Evolutionary conservation across 2,113 vertebrate genomes (phyloP), one percentile per base, ranked within the genome.

Genomic region (Bothrops jararaca): DNA sequence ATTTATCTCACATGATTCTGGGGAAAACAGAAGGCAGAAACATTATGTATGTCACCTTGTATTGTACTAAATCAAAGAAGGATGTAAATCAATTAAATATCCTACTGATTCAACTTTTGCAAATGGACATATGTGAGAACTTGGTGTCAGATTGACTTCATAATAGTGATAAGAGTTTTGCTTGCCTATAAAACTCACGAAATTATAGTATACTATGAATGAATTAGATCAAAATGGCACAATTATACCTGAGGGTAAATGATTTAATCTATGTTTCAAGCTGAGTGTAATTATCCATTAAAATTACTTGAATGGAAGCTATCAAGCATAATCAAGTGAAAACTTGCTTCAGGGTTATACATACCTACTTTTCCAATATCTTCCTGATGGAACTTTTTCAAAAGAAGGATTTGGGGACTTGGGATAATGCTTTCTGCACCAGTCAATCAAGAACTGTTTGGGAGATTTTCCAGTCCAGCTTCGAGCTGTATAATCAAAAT

Each of bases 401-500:
- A 99, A 99, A 92, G 98, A 94, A 29, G 99, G 99, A 3, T 98
- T 96, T 50, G 98, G 98, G 95, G 98, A 99, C 96, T 98, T 99
- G 0, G 99, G 98, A 92, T 99, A 98, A 95, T 99, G 99, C 96
- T 99, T 99, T 91, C 99, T 97, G 96, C 99, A 99, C 99, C 99
- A 99, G 96, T 99, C 99, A 24, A 99, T 99, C 91, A 99, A 98
- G 95, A 99, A 99, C 95, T 99, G 99, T 95, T 99, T 99, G 2
- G 99, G 99, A 57, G 99, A 99, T 97, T 99, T 99, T 93, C 99
- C 99, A 4, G 99, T 99, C 99, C 99, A 99, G 96, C 99, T 99
- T 94, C 99, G 98, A 94, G 98, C 97, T 0, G 98, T 99, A 96
- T 99, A 99, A 97, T 99, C 99, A 96, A 99, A 99, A 96, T 99